A percentile compares a stretch with the other conserved stretches of the same genome.
Conservation (phyloP, 37 sponge, comb jelly and placozoan species). For the Axinella damicornis region DNA sequence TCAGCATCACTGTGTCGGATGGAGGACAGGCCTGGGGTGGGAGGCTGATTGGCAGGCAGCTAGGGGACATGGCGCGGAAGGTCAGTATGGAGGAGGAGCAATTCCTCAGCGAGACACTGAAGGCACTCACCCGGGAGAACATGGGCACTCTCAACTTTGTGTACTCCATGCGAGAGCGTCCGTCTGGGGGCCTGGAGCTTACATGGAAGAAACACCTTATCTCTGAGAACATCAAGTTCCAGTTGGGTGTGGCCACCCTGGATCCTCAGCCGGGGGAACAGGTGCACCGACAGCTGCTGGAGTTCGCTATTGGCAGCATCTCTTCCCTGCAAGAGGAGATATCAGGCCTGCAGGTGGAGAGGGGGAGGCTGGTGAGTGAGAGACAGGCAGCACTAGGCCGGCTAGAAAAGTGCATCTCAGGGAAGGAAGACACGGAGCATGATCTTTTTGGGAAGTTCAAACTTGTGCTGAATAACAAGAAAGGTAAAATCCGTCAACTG, state of each 20-base stretch:
- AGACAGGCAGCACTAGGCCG: slow-evolving; percentile 26
- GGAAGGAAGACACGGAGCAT: slow-evolving; percentile 63
- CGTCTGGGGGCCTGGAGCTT: slow-evolving; percentile 37
- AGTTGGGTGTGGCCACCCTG: slow-evolving; percentile 51
- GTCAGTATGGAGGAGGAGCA: slow-evolving; percentile 16
- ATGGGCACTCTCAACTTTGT: slow-evolving; percentile 19
- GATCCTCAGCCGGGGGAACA: neutral
- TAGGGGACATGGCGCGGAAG: slow-evolving; percentile 20
- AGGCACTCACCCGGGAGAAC: slow-evolving; percentile 45
- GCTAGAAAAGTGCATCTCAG: slow-evolving; percentile 30
- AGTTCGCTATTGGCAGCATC: slow-evolving; percentile 49
- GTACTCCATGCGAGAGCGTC: neutral
- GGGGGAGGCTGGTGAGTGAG: slow-evolving; percentile 42
- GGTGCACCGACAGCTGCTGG: slow-evolving; percentile 21
- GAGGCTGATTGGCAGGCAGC: neutral
- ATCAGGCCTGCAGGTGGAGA: slow-evolving; percentile 15
- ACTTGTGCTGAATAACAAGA: slow-evolving; percentile 77
- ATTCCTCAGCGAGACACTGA: slow-evolving; percentile 24
- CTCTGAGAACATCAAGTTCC: slow-evolving; percentile 59
- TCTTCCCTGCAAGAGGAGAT: slow-evolving; percentile 25
- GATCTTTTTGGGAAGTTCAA: slow-evolving; percentile 80
- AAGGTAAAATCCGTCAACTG: slow-evolving; percentile 69
- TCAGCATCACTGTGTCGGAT: slow-evolving; percentile 32
- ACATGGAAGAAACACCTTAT: slow-evolving; percentile 70
- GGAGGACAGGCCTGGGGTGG: slow-evolving; percentile 53